Evolutionary conservation across 2,113 vertebrate genomes (phyloP).

Genomic region (Tupaia tana): DNA sequence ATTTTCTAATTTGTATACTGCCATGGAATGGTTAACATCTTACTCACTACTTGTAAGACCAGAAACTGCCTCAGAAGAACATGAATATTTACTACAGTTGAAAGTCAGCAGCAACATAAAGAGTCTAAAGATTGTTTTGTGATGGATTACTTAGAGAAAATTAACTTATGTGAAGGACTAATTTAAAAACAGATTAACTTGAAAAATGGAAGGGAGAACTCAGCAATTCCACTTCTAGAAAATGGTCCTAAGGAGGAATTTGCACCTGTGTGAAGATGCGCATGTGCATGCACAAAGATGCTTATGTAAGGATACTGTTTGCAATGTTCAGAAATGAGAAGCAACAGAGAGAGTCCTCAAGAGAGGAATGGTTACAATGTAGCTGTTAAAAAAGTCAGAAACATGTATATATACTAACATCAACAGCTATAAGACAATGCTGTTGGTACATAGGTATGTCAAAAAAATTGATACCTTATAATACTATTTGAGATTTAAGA

Average conservation of each 20-base stretch:
- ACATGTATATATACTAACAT: background rate
- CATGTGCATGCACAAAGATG: background rate
- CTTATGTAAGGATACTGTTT: background rate
- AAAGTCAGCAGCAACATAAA: background rate
- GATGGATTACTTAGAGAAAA: background rate
- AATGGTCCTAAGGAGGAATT: background rate
- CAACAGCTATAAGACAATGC: background rate
- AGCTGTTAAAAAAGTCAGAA: background rate
- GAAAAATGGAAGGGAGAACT: background rate
- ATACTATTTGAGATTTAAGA: background rate
- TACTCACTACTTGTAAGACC: background rate
- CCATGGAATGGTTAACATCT: background rate
- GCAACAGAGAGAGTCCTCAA: background rate
- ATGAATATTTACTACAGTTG: background rate
- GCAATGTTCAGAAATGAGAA: background rate
- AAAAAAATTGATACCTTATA: background rate
- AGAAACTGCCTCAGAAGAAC: constrained; percentile 18
- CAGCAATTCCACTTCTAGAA: background rate
- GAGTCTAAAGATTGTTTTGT: background rate
- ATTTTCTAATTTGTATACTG: background rate
- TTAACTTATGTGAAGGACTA: background rate
- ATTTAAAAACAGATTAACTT: background rate
- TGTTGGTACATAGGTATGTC: background rate
- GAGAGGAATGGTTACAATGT: background rate
- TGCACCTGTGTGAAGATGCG: no score